Base-by-base conservation (phyloP, 2,888 invertebrate species). In the Oligia fasciuncula region DNA sequence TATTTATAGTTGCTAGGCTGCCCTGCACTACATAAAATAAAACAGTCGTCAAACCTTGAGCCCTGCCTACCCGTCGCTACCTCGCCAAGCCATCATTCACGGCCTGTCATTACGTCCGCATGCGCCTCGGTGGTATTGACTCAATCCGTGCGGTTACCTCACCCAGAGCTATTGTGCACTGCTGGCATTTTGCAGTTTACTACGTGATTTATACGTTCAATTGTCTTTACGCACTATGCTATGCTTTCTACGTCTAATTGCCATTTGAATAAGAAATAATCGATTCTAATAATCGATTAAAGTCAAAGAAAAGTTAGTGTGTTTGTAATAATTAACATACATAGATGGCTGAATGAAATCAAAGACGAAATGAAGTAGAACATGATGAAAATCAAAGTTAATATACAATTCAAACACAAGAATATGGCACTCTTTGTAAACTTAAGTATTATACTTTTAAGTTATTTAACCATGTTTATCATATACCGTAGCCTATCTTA, bases 61-160 rank as follows among this genome's bases (percentile, higher is more conserved):
- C 57, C 43, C 60, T 72, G 72, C 75, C 84, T 74, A 72, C 80
- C 76, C 74, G 80, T 75, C 62, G 69, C 77, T 75, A 57, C 29
- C 57, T 67, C 66, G 46, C 76, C 29, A 62, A 66, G 80, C 76
- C 76, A 89, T 89, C 88, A 89, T 57, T 88, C 87, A 88, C 71
- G 62, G 72, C 66, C 88, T 89, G 89, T 85, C 88, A 88, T 89
- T 88, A 88, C 81, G 77, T 49, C 80, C 73, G 71, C 79, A 70
- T 57, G 80, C 73, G 29, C 78, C 71, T 76, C 84, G 13, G 70
- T 63, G 69, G 73, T 74, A 67, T 82, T 57, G 77, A 89, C 86
- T 88, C 87, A 85, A 88, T 89, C 81, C 81, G 62, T 80, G 87
- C 81, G 75, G 85, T 85, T 81, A 85, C 72, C 77, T 87, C 85